phyloP scores from a whole-genome alignment of 2,797 vertebrate species.

The Mormyrops attenuatus region DNA sequence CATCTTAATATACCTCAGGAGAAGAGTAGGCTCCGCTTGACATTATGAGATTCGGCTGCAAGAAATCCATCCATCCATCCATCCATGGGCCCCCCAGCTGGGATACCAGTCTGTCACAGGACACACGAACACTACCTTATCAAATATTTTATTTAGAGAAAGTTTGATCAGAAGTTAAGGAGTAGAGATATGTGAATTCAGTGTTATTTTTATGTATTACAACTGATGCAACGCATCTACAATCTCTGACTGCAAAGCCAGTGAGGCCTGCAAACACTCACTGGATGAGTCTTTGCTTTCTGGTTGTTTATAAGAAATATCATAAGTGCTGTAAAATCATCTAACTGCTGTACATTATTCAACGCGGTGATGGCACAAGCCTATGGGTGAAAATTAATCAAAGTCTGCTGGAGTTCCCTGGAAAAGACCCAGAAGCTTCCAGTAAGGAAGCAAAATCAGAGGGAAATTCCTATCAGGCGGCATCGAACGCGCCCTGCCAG shows the following conservation, averaged over 20 bases:
- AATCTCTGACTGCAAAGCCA: not conserved
- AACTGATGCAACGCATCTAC: not conserved
- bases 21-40: not conserved
- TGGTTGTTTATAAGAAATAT: not conserved
- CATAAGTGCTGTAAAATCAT: not conserved
- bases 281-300: not conserved
- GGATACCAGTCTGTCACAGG: not conserved
- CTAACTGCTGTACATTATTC: not conserved
- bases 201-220: not conserved
- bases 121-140: not conserved
- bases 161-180: not conserved
- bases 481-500: not conserved
- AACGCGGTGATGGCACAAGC: not conserved
- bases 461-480: not conserved
- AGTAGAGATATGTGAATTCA: not conserved
- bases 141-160: not conserved
- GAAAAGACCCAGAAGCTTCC: not conserved
- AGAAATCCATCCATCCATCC: not conserved
- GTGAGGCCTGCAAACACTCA: not conserved
- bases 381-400: not conserved
- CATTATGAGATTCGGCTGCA: not conserved
- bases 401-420: not conserved
- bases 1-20: not conserved
- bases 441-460: not conserved
- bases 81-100: not conserved